Conservation (phyloP, 1,140 invertebrate species). For the Drosophila guanche region DNA sequence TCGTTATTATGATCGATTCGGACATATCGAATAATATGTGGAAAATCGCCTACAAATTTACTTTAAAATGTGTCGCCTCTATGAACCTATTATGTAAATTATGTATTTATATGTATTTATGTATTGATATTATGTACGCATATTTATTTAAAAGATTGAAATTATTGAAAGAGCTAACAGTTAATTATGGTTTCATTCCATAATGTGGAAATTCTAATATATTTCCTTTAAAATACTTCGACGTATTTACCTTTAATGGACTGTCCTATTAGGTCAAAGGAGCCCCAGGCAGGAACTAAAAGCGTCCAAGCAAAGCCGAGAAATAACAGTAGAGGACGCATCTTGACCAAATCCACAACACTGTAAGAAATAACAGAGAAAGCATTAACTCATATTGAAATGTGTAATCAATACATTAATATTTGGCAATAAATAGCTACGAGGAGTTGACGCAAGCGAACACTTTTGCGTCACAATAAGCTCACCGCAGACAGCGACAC, state of each 20-base stretch:
- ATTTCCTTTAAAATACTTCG: not conserved
- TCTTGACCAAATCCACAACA: slow-evolving; percentile 27
- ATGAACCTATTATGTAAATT: too few relatives aligned
- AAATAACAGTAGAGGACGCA: slow-evolving; percentile 36
- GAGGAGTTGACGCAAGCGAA: slow-evolving; percentile 17
- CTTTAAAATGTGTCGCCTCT: too few relatives aligned
- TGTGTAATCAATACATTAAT: slow-evolving; percentile 31
- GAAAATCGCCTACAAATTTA: too few relatives aligned
- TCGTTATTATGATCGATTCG: too few relatives aligned
- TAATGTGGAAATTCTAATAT: slow-evolving; percentile 3
- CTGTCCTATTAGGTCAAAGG: slow-evolving; percentile 59
- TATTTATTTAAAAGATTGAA: too few relatives aligned
- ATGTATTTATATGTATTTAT: too few relatives aligned
- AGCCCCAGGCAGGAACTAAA: slow-evolving; percentile 10
- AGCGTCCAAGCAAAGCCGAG: slow-evolving; percentile 17
- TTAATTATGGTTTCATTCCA: too few relatives aligned
- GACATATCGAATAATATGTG: too few relatives aligned
- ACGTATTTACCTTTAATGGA: slow-evolving; percentile 58
- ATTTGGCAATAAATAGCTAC: slow-evolving; percentile 15
- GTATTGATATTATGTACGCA: too few relatives aligned
- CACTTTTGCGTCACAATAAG: slow-evolving; percentile 39
- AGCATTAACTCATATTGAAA: slow-evolving; percentile 6
- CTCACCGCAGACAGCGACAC: slow-evolving; percentile 65
- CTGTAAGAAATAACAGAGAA: slow-evolving; percentile 33
- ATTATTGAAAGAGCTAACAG: too few relatives aligned